These are phyloP conservation scores for Allygus modestus DNA, from an alignment of 2,888 invertebrate species.

Conservation along the genomic window DNA sequence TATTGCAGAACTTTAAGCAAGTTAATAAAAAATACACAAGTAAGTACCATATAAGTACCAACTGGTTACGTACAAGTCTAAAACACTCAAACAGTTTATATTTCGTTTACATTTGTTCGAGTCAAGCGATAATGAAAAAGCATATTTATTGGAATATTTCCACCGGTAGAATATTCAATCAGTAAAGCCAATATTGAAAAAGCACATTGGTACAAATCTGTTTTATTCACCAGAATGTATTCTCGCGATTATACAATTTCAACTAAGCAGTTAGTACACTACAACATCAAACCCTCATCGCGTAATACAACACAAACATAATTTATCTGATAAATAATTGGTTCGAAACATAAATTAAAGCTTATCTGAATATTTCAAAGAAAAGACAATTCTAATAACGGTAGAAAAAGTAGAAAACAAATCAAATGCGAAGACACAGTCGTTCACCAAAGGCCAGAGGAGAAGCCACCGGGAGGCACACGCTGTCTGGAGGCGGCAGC, in stretches of 20 bases:
- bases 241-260: not conserved
- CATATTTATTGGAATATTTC: no score
- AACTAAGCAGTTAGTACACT: not conserved
- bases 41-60: not conserved
- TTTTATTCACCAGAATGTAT: not conserved
- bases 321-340: not conserved
- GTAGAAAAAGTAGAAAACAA: conserved; percentile 31
- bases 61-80: not conserved
- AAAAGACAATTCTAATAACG: not conserved
- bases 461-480: conserved; percentile 84
- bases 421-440: conserved; percentile 2
- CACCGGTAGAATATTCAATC: no score
- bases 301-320: not conserved
- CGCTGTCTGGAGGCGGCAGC: conserved; percentile 77
- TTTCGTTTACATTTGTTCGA: not conserved
- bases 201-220: not conserved
- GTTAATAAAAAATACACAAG: not conserved
- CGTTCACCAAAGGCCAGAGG: conserved; percentile 83
- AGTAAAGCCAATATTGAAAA: not conserved
- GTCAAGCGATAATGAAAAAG: not conserved
- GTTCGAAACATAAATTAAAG: not conserved
- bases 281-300: conserved; percentile 4
- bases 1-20: not conserved
- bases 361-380: not conserved
- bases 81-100: not conserved